Base-by-base conservation (phyloP, 1,140 invertebrate species). In the Archivesica marissinica region DNA sequence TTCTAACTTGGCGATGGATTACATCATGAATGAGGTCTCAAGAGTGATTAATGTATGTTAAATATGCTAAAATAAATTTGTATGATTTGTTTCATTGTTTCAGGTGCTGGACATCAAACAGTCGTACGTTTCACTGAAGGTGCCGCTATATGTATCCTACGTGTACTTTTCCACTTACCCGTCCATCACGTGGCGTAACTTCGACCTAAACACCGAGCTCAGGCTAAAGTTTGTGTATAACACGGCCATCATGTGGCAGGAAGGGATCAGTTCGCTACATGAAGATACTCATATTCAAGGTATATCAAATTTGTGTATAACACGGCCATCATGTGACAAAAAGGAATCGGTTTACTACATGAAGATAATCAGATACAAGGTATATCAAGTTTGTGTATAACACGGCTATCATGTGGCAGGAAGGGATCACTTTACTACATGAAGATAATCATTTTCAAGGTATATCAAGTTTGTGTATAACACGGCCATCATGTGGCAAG, bases 261-360 rank as follows among this genome's bases (percentile, higher is more conserved):
- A 94, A 56, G 94, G 94, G 13, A 93, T 94, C 39, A 88, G 88
- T 23, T 87, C 93, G 11, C 86, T 89, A 20, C 85, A 89, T 35
- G 86, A 84, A 33, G 79, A 86, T 15, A 85, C 90, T 25, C 89
- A 89, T 25, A 56, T 92, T 2, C 87, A 93, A 92, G 93, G 93
- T 93, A n/a, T n/a, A n/a, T n/a, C n/a, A 93, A 91, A 25, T 94
- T 94, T 87, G 93, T 94, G 0, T 94, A 94, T 72, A 93, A 94
- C 85, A 94, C 93, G 1, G 89, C 93, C 20, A 91, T 94, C 13
- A 85, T 94, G 41, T 94, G 94, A 94, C 89, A 93, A 68, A 88
- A 94, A 56, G 94, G 94, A 13, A 93, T 94, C 39, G 88, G 88
- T 23, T 87, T 92, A 13, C 86, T 89, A 20, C 85, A 89, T 35